phyloP scores from a whole-genome alignment of 2,113 vertebrate species.

The Lipophrys pholis region DNA sequence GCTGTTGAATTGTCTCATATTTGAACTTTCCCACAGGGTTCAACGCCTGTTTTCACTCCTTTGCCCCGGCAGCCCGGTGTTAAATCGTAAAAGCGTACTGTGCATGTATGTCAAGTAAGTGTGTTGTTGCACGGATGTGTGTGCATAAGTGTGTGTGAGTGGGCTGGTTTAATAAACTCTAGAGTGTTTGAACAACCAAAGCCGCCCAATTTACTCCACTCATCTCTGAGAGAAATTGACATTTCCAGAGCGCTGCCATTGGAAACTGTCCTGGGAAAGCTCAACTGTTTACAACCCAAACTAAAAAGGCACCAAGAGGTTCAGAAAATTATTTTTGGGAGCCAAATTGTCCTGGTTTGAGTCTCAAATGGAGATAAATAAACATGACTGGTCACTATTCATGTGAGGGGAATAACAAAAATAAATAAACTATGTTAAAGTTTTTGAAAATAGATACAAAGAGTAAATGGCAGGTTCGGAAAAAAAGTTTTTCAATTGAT shows the following conservation, averaged over 20 bases:
- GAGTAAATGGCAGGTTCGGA: too few relatives aligned
- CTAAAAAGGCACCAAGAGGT: constrained; percentile 17
- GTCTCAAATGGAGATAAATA: constrained; percentile 10
- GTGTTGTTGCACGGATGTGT: neutral
- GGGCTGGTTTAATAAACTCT: constrained; percentile 68
- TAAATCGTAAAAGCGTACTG: constrained; percentile 36
- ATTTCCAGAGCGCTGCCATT: constrained; percentile 70
- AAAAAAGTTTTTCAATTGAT: constrained; percentile 8
- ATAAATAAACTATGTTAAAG: neutral
- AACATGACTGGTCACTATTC: neutral
- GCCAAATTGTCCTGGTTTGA: constrained; percentile 14
- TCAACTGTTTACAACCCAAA: constrained; percentile 47
- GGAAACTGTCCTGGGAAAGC: constrained; percentile 77
- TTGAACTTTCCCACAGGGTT: constrained; percentile 74
- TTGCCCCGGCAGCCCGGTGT: constrained; percentile 24
- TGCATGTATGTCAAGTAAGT: constrained; percentile 30
- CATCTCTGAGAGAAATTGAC: constrained; percentile 65
- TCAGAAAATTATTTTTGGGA: constrained; percentile 52
- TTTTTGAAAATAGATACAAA: too few relatives aligned
- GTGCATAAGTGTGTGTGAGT: neutral
- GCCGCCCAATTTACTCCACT: constrained; percentile 62
- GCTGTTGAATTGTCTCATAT: constrained; percentile 60
- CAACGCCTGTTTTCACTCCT: constrained; percentile 38
- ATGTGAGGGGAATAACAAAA: constrained; percentile 1
- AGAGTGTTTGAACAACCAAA: constrained; percentile 69